Evolutionary conservation across 2,888 invertebrate genomes (phyloP).

Genomic region (Bedellia somnulentella): DNA sequence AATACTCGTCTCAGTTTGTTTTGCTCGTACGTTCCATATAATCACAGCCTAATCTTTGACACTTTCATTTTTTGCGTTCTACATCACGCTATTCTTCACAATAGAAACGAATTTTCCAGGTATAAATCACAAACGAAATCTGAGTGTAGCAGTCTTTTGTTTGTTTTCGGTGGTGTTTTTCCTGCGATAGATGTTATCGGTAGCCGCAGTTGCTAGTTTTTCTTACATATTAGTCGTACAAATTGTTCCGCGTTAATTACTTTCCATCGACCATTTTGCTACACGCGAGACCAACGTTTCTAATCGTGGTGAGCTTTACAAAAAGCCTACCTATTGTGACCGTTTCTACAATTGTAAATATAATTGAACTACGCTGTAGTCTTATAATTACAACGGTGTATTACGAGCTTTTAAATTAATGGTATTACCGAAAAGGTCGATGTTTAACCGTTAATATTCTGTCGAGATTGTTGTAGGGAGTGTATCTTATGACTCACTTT

Average conservation of each 20-base stretch:
- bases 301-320: constrained; percentile 16
- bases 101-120: constrained; percentile 25
- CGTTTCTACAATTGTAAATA: constrained; percentile 28
- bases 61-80: constrained; percentile 23
- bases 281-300: constrained; percentile 29
- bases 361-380: constrained; percentile 25
- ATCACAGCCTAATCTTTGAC: constrained; percentile 38
- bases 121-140: constrained; percentile 17
- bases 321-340: constrained; percentile 20
- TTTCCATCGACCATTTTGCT: constrained; percentile 22
- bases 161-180: constrained; percentile 14
- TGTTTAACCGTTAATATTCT: constrained; percentile 10
- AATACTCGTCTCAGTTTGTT: constrained; percentile 43
- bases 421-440: constrained; percentile 21
- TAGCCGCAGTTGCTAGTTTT: constrained; percentile 20
- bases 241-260: constrained; percentile 33
- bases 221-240: constrained; percentile 23
- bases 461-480: too few relatives aligned
- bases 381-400: constrained; percentile 25
- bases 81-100: constrained; percentile 23
- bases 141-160: constrained; percentile 7
- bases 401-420: constrained; percentile 24
- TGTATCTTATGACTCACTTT: too few relatives aligned
- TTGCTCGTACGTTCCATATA: constrained; percentile 37
- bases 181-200: constrained; percentile 24